Conservation (phyloP, 2,888 invertebrate genomes). For the Hypomecis atomaria region DNA sequence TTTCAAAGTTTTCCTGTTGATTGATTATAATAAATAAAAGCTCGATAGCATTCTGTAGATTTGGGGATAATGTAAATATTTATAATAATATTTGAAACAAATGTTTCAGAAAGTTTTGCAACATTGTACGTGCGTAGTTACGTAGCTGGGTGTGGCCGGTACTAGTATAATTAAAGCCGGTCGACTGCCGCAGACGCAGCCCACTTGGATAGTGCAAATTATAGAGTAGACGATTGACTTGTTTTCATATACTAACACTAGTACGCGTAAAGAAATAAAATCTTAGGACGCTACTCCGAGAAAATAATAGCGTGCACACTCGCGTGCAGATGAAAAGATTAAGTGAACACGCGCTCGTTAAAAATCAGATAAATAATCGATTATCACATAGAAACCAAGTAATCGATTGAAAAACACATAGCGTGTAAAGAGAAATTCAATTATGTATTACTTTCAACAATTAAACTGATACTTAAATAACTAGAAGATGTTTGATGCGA, state of each 20-base stretch:
- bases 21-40: background rate
- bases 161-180: slow-evolving; percentile 40
- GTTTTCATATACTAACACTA: slow-evolving; percentile 27
- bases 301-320: background rate
- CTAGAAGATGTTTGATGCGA: too few species aligned
- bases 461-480: too few species aligned
- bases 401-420: too few species aligned
- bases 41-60: background rate
- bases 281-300: background rate
- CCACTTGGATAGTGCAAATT: slow-evolving; percentile 22
- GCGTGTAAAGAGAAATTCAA: too few species aligned
- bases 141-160: slow-evolving; percentile 45
- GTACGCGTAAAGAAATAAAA: background rate
- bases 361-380: too few species aligned
- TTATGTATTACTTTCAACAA: too few species aligned
- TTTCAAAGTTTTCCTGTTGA: too few species aligned
- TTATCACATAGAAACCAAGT: too few species aligned
- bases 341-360: too few species aligned
- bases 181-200: slow-evolving; percentile 17
- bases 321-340: too few species aligned
- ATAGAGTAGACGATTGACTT: slow-evolving; percentile 20
- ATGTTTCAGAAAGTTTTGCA: slow-evolving; percentile 18
- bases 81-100: background rate
- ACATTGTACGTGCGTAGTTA: slow-evolving; percentile 31
- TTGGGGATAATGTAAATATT: too few species aligned